Conservation (phyloP, 2,797 vertebrate species). For the Hafferia zeledoni region DNA sequence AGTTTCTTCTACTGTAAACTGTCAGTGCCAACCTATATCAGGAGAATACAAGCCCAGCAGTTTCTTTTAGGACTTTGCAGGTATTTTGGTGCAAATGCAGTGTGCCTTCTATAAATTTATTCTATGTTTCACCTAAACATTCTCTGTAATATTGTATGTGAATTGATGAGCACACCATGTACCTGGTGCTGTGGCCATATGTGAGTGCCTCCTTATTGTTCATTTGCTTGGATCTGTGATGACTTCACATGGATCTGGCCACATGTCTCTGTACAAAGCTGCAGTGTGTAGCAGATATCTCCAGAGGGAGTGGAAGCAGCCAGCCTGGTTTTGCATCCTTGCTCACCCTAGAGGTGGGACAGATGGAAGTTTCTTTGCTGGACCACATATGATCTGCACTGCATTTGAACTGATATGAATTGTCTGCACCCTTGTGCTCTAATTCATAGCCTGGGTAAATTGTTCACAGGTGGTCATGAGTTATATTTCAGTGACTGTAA, state of each 20-base stretch:
- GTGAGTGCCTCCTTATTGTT: background rate
- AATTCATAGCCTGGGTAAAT: background rate
- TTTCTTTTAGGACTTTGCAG: background rate
- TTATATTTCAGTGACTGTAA: background rate
- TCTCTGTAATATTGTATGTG: background rate
- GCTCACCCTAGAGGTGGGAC: background rate
- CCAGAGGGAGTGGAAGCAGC: background rate
- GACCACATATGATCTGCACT: rapidly evolving
- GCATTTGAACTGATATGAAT: background rate
- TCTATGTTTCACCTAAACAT: background rate
- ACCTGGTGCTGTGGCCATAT: background rate
- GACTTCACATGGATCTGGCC: background rate
- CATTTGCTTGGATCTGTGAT: background rate
- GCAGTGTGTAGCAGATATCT: background rate
- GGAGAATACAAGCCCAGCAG: background rate
- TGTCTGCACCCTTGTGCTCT: background rate
- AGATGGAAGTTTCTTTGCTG: background rate
- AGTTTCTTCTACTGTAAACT: background rate
- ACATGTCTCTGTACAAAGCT: background rate
- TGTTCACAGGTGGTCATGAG: background rate
- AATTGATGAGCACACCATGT: background rate
- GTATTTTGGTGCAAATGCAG: background rate
- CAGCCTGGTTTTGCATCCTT: background rate
- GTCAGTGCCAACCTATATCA: background rate
- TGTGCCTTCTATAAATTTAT: background rate